Percentiles rank a stretch among this genome's conserved stretches.
These are phyloP conservation scores for Acanthornis magna DNA, from an alignment of 2,797 vertebrate genomes.

Conservation along the genomic window DNA sequence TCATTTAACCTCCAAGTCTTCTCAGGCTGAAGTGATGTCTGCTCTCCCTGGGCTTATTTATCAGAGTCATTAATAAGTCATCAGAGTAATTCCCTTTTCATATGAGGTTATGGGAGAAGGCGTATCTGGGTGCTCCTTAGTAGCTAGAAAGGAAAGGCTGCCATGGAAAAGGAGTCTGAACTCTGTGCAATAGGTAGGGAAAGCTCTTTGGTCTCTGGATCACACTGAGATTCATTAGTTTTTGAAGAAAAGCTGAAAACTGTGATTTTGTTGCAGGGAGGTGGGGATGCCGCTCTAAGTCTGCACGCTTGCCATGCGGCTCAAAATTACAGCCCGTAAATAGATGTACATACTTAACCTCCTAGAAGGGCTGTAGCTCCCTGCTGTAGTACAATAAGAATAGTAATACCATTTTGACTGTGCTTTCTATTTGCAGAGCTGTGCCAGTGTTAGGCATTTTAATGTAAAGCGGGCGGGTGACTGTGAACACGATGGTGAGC, in stretches of 20 bases:
- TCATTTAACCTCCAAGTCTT: background rate
- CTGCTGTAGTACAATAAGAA: constrained; percentile 15
- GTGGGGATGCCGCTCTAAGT: background rate
- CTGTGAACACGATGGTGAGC: background rate
- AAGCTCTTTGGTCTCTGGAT: background rate
- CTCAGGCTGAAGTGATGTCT: background rate
- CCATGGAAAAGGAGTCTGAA: background rate
- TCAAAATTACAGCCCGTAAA: background rate
- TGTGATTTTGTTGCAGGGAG: background rate
- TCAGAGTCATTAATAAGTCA: constrained; percentile 35
- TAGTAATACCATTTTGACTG: background rate
- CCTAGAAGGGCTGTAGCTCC: constrained; percentile 20
- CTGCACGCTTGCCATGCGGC: background rate
- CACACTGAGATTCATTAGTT: background rate
- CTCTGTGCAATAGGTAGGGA: background rate
- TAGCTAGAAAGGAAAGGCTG: background rate
- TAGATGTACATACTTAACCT: constrained; percentile 27
- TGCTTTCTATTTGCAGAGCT: constrained; percentile 33
- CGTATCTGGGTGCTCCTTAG: constrained; percentile 26
- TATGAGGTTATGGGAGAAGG: background rate
- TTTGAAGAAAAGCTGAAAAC: constrained; percentile 21
- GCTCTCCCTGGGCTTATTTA: background rate
- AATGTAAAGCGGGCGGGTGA: background rate
- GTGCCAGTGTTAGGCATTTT: background rate
- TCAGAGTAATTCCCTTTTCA: constrained; percentile 7